A percentile compares a stretch with the other conserved stretches of the same genome.
phyloP scores from a whole-genome alignment of 1,140 invertebrate species.

The Kradibia gibbosae region DNA sequence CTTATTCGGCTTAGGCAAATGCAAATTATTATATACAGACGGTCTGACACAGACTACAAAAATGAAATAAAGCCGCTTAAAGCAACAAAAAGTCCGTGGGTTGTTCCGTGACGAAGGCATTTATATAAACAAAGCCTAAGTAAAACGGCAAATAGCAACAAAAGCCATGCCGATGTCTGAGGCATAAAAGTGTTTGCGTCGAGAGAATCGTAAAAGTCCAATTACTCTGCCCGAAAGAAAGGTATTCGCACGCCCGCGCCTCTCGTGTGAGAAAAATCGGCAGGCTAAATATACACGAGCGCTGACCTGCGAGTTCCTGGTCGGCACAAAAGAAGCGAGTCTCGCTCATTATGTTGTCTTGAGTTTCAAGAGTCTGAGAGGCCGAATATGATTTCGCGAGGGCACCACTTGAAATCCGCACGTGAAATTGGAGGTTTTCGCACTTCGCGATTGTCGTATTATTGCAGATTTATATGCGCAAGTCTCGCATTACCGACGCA shows the following conservation, averaged over 20 bases:
- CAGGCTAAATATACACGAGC: constrained; percentile 33
- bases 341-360: constrained; percentile 62
- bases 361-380: constrained; percentile 56
- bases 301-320: not conserved
- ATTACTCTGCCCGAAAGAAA: constrained; percentile 35
- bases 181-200: constrained; percentile 26
- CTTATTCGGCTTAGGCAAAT: too few species aligned
- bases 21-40: too few species aligned
- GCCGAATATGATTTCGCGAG: constrained; percentile 37
- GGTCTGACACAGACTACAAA: not conserved
- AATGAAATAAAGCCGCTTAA: not conserved
- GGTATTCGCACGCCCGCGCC: not conserved
- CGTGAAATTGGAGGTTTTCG: constrained; percentile 51
- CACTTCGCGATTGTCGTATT: constrained; percentile 59
- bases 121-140: not conserved
- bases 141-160: constrained; percentile 1
- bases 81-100: not conserved
- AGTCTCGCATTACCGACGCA: not conserved
- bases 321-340: constrained; percentile 8
- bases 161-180: not conserved
- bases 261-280: constrained; percentile 47
- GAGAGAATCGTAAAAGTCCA: constrained; percentile 47
- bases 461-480: constrained; percentile 59
- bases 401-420: constrained; percentile 28
- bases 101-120: not conserved